A percentile compares a stretch with the other conserved stretches of the same genome.
phyloP scores from a whole-genome alignment of 2,113 vertebrate genomes.

The Colaptes auratus region DNA sequence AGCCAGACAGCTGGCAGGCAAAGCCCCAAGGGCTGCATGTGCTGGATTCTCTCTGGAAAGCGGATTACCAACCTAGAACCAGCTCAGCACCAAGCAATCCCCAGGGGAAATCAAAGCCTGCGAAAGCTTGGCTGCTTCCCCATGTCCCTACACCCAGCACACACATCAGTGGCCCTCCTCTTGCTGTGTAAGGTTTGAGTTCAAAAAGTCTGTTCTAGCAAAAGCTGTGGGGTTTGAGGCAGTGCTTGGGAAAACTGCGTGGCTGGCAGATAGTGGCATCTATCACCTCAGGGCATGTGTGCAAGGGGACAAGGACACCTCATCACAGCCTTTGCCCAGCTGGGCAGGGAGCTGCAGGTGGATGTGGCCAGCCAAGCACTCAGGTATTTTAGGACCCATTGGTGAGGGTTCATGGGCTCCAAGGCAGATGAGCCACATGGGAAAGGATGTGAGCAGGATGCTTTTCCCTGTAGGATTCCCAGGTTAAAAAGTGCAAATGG shows the following conservation, averaged over 20 bases:
- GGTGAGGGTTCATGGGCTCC: accelerated
- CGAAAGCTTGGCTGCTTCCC: too few species aligned
- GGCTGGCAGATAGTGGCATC: not conserved
- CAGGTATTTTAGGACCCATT: not conserved
- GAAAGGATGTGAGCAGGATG: not conserved
- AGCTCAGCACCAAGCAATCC: not conserved
- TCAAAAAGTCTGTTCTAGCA: not conserved
- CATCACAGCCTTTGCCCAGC: too few species aligned
- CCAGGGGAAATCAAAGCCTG: accelerated
- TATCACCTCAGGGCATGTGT: accelerated
- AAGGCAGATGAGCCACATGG: accelerated
- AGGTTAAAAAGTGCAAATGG: not conserved
- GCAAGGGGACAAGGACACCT: not conserved
- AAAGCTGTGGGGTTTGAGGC: not conserved
- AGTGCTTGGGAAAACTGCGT: not conserved
- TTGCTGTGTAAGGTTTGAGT: not conserved
- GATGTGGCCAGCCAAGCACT: accelerated
- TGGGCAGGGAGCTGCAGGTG: not conserved
- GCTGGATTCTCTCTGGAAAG: not conserved
- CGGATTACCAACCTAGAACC: not conserved
- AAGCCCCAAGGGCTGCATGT: accelerated
- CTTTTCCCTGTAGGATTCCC: not conserved
- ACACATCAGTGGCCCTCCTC: too few species aligned
- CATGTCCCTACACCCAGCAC: not conserved
- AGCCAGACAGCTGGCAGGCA: accelerated